Evolutionary conservation across 2,888 invertebrate genomes (phyloP), one percentile per base, ranked within the genome.

Genomic region (Pseudoips prasinana): DNA sequence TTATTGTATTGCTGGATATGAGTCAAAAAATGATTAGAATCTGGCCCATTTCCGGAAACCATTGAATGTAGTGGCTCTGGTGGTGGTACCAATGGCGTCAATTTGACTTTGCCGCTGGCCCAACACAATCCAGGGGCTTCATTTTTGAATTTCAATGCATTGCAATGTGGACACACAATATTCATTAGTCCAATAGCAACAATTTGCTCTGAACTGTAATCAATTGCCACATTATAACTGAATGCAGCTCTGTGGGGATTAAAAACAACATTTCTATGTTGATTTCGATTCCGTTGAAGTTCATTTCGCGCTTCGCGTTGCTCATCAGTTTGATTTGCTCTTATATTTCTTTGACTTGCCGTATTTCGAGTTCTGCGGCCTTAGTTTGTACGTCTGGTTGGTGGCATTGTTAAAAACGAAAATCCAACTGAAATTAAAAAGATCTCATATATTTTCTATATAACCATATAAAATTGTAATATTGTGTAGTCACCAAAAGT

Each of bases 1-100:
- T 50, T 55, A 8, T 63, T 63, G 29, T 60, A 64, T 55, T 64
- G 36, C 30, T 61, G 58, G 24, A 63, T 62, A 36, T 58, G 11
- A 6, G 48, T 44, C 46, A 68, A 58, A 41, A 64, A 27, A 14
- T 27, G 27, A 11, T 11, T 27, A 18, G 27, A 27, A 27, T 27
- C 27, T 27, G 27, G 10, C 14, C 27, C 27, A 11, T 8, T 27
- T 27, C 18, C 27, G 10, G 18, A 27, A 18, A 27, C 27, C 27
- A 27, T 5, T 20, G 20, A 20, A 20, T 20, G 20, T 20, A 20
- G 20, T 20, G 20, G 20, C 20, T 20, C 20, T 14, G 29, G 43
- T 36, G 43, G 43, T 37, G 42, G 37, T 9, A 39, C 37, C 26
- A 58, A 50, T 54, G 45, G 56, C 27, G 31, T 29, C 51, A 59